A percentile compares a stretch with the other conserved stretches of the same genome.
These are phyloP conservation scores for Colistium nudipinnis DNA, from an alignment of 2,113 vertebrate genomes.

Conservation along the genomic window DNA sequence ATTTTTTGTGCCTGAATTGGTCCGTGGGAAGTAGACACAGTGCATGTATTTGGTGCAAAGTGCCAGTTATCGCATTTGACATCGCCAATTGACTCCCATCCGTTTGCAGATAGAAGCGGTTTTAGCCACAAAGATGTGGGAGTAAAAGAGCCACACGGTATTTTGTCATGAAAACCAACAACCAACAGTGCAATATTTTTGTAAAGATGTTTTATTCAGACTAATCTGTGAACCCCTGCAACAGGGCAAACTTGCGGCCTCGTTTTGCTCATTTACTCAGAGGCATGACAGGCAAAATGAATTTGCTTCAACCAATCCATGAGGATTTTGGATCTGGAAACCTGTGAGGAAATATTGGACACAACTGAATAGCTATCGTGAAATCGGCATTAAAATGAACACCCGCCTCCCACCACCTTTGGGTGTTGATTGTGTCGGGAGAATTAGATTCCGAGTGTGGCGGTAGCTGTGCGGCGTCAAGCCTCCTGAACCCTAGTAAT, in stretches of 20 bases:
- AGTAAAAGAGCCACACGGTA: slow-evolving; percentile 9
- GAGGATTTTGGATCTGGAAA: slow-evolving; percentile 33
- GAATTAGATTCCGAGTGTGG: slow-evolving; percentile 8
- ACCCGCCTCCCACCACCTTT: slow-evolving; percentile 3
- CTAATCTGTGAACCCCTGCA: neutral
- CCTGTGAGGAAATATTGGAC: neutral
- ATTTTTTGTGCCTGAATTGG: slow-evolving; percentile 32
- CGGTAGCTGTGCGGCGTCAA: slow-evolving; percentile 16
- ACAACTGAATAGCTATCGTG: slow-evolving; percentile 1
- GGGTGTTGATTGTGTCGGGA: slow-evolving; percentile 21
- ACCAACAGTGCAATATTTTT: slow-evolving; percentile 7
- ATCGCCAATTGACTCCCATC: slow-evolving; percentile 51
- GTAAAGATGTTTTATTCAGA: slow-evolving; percentile 34
- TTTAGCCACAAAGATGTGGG: slow-evolving; percentile 12
- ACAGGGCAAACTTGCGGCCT: slow-evolving; percentile 11
- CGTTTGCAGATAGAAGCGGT: slow-evolving; percentile 11
- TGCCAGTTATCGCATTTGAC: slow-evolving; percentile 51
- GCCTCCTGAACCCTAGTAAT: slow-evolving; percentile 55
- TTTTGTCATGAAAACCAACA: slow-evolving; percentile 6
- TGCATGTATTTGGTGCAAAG: slow-evolving; percentile 16
- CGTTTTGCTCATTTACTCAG: slow-evolving; percentile 15
- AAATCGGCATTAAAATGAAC: no score
- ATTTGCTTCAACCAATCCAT: slow-evolving; percentile 31
- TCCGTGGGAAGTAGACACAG: slow-evolving; percentile 4
- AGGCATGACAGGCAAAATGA: slow-evolving; percentile 20